phyloP scores from a whole-genome alignment of 2,113 vertebrate species.

The Pterophyllum scalare region DNA sequence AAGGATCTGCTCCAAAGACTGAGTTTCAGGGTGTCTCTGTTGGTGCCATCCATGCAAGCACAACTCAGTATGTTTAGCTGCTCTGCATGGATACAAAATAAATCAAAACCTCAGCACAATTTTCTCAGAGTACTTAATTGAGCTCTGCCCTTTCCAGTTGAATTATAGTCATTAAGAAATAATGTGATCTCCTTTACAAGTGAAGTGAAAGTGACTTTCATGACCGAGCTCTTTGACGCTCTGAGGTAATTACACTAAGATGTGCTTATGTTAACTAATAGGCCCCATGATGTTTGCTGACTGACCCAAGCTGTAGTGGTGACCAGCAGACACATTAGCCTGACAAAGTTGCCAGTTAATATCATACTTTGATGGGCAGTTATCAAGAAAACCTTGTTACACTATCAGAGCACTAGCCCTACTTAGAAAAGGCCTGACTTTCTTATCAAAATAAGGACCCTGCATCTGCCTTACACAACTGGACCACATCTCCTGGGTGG shows the following conservation, averaged over 20 bases:
- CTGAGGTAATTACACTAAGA: slow-evolving; percentile 76
- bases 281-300: slow-evolving; percentile 65
- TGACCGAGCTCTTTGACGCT: slow-evolving; percentile 67
- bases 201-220: slow-evolving; percentile 70
- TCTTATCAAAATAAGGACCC: slow-evolving; percentile 72
- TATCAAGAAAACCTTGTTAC: slow-evolving; percentile 53
- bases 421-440: slow-evolving; percentile 56
- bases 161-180: slow-evolving; percentile 50
- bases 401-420: slow-evolving; percentile 66
- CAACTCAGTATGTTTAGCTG: neutral
- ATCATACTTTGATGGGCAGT: slow-evolving; percentile 55
- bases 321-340: slow-evolving; percentile 43
- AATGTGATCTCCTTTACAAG: slow-evolving; percentile 18
- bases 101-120: slow-evolving; percentile 6
- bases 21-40: slow-evolving; percentile 24
- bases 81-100: neutral
- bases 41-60: slow-evolving; percentile 35
- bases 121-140: slow-evolving; percentile 23
- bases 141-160: slow-evolving; percentile 43
- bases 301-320: slow-evolving; percentile 41
- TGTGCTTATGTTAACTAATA: slow-evolving; percentile 81
- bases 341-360: slow-evolving; percentile 23
- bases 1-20: slow-evolving; percentile 37
- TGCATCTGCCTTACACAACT: slow-evolving; percentile 60
- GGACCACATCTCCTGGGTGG: slow-evolving; percentile 77